Evolutionary conservation across 2,797 vertebrate species (phyloP), one percentile per base, ranked within the genome.

Genomic region (Myotis findleyi): DNA sequence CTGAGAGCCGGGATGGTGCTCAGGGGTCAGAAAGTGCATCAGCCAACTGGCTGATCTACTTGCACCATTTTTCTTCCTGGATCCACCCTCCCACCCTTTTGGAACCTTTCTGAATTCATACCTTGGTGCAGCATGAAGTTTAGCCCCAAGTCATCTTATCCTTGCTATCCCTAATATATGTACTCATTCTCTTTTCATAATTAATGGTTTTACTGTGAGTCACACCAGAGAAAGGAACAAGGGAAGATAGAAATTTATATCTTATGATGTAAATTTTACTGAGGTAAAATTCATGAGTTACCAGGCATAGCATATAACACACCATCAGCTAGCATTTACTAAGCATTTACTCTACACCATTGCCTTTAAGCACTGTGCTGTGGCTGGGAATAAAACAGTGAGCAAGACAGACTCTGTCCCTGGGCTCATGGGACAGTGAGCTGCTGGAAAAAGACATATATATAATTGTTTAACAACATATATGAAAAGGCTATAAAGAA

Each of bases 131-230:
- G 13, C 25, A 51, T 41, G 13, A 53, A 49, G 51, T 47, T 49
- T 49, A 59, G 81, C 88, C 8, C 88, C 14, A 33, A 82, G 23
- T 41, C 25, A 18, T 53, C 44, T 75, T 64, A 75, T 25, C 9
- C 53, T 75, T 47, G 76, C 47, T 71, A 20, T 71, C 38, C 12
- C 10, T 47, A 83, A 62, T 49, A 38, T 44, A 64, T 16, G 20
- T 7, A 41, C 57, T 75, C 13, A 25, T 49, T 38, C 69, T 69
- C 76, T 64, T 41, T n/a, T 38, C 68, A 38, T 36, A 51, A 72
- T 73, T 81, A 36, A 81, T 72, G 51, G 27, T 81, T 81, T 90
- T 73, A 62, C 33, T 44, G 44, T 51, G 23, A 64, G 44, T 75
- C 18, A 83, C 9, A 33, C 44, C 25, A n/a, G 44, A 44, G 55